phyloP scores from a whole-genome alignment of 1,140 invertebrate species.

The Heliconius hewitsoni region DNA sequence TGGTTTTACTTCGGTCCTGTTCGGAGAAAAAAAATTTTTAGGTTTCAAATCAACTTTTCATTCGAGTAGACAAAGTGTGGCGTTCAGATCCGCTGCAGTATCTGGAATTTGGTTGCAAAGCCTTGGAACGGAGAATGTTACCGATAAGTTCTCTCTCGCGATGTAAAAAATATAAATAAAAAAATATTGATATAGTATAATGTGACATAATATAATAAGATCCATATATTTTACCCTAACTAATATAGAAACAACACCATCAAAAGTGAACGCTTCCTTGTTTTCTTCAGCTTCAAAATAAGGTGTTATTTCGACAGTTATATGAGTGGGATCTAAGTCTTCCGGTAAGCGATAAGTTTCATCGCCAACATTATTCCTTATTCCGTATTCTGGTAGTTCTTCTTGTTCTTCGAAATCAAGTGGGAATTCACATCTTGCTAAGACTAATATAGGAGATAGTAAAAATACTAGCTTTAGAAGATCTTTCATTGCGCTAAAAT shows the following conservation, averaged over 20 bases:
- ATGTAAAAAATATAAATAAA: no score
- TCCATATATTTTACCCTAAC: conserved; percentile 53
- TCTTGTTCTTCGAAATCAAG: conserved; percentile 46
- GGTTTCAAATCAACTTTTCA: no score
- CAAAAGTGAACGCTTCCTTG: conserved; percentile 82
- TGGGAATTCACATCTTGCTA: conserved; percentile 54
- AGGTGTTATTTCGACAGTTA: conserved; percentile 74
- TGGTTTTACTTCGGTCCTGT: no score
- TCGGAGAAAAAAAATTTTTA: no score
- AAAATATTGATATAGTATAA: no score
- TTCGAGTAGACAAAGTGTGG: no score
- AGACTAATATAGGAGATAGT: conserved; percentile 42
- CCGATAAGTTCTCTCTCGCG: no score
- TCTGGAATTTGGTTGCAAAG: no score
- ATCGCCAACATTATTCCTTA: conserved; percentile 38
- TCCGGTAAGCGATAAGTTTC: conserved; percentile 63
- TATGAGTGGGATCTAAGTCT: conserved; percentile 65
- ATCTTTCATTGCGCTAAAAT: conserved; percentile 53
- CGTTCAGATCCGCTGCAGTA: no score
- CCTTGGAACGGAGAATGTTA: no score
- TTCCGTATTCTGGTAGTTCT: conserved; percentile 16
- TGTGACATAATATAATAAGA: conserved; percentile 13
- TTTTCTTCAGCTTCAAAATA: conserved; percentile 78
- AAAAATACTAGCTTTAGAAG: conserved; percentile 47
- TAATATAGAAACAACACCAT: conserved; percentile 82